These are phyloP conservation scores for Neoarius graeffei DNA, from an alignment of 2,113 vertebrate species.

Conservation along the genomic window DNA sequence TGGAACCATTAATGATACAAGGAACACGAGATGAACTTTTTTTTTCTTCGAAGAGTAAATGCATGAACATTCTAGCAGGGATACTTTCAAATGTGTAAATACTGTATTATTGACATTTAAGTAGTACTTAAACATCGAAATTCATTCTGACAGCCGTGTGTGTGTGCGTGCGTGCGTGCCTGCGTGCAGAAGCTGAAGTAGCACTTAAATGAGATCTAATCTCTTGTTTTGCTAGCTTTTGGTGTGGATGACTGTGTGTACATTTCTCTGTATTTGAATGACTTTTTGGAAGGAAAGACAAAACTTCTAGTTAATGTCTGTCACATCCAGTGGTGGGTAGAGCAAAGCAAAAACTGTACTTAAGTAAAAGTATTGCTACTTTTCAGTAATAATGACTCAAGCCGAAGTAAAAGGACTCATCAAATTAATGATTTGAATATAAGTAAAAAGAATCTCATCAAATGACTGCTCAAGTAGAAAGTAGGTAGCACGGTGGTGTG, in stretches of 20 bases:
- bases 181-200: background rate
- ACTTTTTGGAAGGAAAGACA: background rate
- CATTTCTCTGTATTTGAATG: background rate
- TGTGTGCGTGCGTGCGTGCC: background rate
- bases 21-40: too few species aligned
- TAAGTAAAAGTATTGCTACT: too few species aligned
- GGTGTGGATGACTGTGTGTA: background rate
- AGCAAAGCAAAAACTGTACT: too few species aligned
- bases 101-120: too few species aligned
- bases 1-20: background rate
- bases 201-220: background rate
- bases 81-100: background rate
- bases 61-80: background rate
- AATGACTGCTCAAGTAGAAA: too few species aligned
- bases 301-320: background rate
- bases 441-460: too few species aligned
- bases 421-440: too few species aligned
- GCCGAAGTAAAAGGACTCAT: too few species aligned
- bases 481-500: too few species aligned
- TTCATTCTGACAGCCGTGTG: background rate
- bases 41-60: background rate
- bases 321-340: background rate
- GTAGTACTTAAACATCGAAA: background rate
- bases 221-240: background rate
- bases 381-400: too few species aligned